These are phyloP conservation scores for Axinella damicornis DNA, from an alignment of 37 sponge, comb jelly and placozoan species.

Conservation along the genomic window DNA sequence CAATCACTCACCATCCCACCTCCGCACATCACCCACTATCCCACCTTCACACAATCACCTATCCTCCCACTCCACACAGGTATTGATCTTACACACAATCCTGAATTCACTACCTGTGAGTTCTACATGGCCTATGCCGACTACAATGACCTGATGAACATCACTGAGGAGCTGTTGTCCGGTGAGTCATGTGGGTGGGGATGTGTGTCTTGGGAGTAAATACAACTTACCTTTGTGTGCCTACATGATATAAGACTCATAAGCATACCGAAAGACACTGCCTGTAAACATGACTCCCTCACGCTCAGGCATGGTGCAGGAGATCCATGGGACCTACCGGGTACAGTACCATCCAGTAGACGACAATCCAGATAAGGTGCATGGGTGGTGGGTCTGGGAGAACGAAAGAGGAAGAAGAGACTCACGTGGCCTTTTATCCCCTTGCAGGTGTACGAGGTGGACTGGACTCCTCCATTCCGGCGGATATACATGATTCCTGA, in stretches of 20 bases:
- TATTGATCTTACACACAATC: constrained; percentile 99
- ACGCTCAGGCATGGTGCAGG: constrained; percentile 86
- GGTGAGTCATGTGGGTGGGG: constrained; percentile 64
- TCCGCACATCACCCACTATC: no score
- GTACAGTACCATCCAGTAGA: constrained; percentile 89
- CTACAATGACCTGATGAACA: constrained; percentile 96
- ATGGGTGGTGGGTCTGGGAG: no score
- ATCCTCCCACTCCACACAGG: constrained; percentile 56
- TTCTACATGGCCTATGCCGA: constrained; percentile 99
- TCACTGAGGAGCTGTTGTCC: constrained; percentile 95
- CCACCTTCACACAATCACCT: no score
- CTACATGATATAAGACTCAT: neutral
- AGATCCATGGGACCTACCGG: constrained; percentile 81
- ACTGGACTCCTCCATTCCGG: constrained; percentile 97
- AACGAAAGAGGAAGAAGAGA: no score
- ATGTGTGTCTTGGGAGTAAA: neutral
- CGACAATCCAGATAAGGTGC: constrained; percentile 52
- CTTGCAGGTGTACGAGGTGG: constrained; percentile 78
- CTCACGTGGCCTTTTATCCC: no score
- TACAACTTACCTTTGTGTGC: no score
- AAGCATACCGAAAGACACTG: neutral
- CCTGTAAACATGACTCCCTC: neutral
- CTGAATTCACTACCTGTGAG: constrained; percentile 99
- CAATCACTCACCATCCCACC: no score
- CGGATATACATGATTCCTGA: constrained; percentile 87